Base-by-base conservation (phyloP, 2,888 invertebrate species). In the Thereva unica region DNA sequence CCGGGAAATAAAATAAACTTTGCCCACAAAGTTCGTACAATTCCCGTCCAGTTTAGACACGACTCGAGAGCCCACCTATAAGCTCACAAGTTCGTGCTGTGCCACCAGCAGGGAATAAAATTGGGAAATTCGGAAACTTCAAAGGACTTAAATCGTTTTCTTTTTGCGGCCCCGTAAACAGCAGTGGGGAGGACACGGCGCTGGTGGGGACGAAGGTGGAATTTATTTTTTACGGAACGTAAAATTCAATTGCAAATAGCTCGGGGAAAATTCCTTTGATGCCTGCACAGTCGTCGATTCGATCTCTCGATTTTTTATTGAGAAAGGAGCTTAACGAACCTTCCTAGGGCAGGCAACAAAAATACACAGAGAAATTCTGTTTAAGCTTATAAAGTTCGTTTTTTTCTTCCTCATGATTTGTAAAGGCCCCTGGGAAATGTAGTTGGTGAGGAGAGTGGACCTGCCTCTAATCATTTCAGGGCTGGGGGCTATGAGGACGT, bases 171-270 rank as follows among this genome's bases (percentile, higher is more conserved):
- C 23, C 57, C 41, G 56, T 57, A 57, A 57, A 57, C 45, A 57
- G 35, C 10, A 47, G 9, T 38, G 34, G 35, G 7, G 8, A 10
- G 57, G 57, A 23, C 2, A 23, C 2, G 47, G 10, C 9, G 38
- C 9, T 10, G 53, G 53, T 37, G n/a, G n/a, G 44, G 44, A 8
- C 3, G 44, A 44, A 44, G 44, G 8, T 44, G 44, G 47, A 59
- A 59, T 59, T 59, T 59, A 59, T 59, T 59, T 59, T 23, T 59
- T 59, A 35, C 57, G 57, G 47, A 59, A 59, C 57, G 57, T 47
- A 47, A 59, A 59, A 59, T 59, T 59, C 57, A 59, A 59, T 59
- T 59, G 57, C 57, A 47, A 59, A 59, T 59, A 47, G 57, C 57
- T 59, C 5, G 37, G 47, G 57, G 37, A 38, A 47, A 59, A 47